Percentiles rank a stretch among this genome's conserved stretches.
Conservation (phyloP, 2,888 invertebrate species). For the Tethea ocularis region DNA sequence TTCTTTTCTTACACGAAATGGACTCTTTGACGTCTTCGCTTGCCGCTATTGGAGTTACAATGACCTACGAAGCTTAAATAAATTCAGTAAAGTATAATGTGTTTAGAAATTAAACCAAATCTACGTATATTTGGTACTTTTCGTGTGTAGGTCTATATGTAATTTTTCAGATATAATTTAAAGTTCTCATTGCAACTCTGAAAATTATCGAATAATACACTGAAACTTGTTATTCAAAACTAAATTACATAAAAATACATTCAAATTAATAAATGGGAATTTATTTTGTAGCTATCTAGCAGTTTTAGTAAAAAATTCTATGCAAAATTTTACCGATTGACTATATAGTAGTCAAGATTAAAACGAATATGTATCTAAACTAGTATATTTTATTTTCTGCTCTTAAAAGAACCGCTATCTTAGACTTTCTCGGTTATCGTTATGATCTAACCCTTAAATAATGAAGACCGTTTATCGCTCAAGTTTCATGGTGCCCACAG, state of each 20-base stretch:
- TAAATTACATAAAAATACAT: too few species aligned
- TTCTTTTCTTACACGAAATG: constrained; percentile 72
- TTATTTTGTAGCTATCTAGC: not conserved
- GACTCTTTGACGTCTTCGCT: constrained; percentile 65
- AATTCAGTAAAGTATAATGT: not conserved
- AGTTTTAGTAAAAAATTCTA: not conserved
- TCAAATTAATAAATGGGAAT: not conserved
- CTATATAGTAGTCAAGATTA: not conserved
- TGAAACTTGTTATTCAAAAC: too few species aligned
- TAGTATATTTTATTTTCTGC: not conserved
- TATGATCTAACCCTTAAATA: constrained; percentile 38
- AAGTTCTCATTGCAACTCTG: too few species aligned
- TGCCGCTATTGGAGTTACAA: constrained; percentile 59
- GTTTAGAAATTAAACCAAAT: too few species aligned
- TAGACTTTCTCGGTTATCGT: constrained; percentile 13
- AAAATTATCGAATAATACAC: too few species aligned
- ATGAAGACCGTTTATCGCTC: constrained; percentile 42
- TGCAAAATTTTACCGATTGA: not conserved
- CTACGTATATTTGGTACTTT: not conserved
- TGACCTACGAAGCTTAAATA: constrained; percentile 21
- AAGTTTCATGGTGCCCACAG: constrained; percentile 32
- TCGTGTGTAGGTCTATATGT: too few species aligned
- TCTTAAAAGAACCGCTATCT: not conserved
- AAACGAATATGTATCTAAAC: not conserved
- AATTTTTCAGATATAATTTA: too few species aligned